A percentile compares a stretch with the other conserved stretches of the same genome.
phyloP scores from a whole-genome alignment of 2,797 vertebrate genomes.

The Bovichtus variegatus region DNA sequence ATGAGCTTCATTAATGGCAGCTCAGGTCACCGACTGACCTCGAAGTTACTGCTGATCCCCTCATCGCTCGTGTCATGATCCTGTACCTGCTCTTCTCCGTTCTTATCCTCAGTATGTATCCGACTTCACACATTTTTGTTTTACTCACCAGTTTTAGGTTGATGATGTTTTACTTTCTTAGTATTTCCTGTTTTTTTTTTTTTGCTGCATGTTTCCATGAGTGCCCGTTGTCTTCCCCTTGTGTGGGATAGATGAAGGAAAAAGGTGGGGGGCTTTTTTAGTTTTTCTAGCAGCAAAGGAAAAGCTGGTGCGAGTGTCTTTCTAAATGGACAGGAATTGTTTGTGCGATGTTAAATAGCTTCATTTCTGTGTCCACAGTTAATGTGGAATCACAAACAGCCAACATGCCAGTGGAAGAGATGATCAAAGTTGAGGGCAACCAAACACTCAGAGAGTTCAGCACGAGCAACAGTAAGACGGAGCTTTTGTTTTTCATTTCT shows the following conservation, averaged over 20 bases:
- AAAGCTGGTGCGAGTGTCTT: not conserved
- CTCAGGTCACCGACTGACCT: conserved; percentile 20
- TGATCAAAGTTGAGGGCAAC: not conserved
- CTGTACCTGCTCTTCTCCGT: conserved; percentile 40
- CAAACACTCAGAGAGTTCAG: conserved; percentile 1
- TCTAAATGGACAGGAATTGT: not conserved
- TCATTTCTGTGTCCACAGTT: conserved; percentile 41
- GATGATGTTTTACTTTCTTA: not conserved
- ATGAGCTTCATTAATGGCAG: not conserved
- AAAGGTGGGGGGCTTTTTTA: not conserved
- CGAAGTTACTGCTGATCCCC: not conserved
- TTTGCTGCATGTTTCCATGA: conserved; percentile 5
- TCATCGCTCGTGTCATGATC: conserved; percentile 47
- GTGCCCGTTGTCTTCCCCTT: conserved; percentile 29
- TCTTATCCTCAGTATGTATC: conserved; percentile 49
- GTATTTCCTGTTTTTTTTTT: conserved; percentile 54
- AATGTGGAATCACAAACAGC: conserved; percentile 15
- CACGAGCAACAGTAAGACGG: conserved; percentile 34
- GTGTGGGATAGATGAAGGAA: not conserved
- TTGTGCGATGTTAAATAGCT: not conserved
- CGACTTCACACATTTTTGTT: not conserved
- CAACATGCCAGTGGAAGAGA: conserved; percentile 17
- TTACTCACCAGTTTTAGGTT: not conserved
- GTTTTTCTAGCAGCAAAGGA: not conserved
- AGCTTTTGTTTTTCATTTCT: not conserved